phyloP scores from a whole-genome alignment of 35 echinoderm and acorn worm genomes.

The Patiria miniata region DNA sequence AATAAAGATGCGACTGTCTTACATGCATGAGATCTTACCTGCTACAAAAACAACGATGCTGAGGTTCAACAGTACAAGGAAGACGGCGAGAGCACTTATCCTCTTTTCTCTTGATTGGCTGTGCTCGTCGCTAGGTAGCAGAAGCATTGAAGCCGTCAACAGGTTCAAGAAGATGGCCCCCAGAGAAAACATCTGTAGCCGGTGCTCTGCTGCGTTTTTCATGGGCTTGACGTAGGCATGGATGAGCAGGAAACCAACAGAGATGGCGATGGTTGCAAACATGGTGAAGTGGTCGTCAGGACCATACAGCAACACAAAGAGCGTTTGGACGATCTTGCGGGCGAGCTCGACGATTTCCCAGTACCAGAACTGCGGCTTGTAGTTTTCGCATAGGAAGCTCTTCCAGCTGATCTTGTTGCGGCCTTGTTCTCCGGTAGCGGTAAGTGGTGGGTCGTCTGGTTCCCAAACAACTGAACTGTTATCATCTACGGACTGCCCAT shows the following conservation, averaged over 20 bases:
- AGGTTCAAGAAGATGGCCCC: conserved; percentile 23
- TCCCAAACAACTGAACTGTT: too few species aligned
- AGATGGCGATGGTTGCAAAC: conserved; percentile 17
- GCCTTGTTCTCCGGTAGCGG: background rate
- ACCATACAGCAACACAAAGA: conserved; percentile 32
- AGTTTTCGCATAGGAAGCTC: conserved; percentile 53
- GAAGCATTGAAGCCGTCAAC: background rate
- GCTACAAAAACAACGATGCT: conserved; percentile 2
- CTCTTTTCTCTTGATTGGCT: background rate
- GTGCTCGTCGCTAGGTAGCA: background rate
- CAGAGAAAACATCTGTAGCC: conserved; percentile 44
- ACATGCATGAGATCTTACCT: background rate
- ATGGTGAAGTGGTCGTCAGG: conserved; percentile 28
- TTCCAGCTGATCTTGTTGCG: background rate
- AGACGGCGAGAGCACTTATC: background rate
- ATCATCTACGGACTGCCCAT: background rate
- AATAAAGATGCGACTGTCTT: too few species aligned
- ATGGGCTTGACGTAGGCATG: conserved; percentile 47
- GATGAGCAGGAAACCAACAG: conserved; percentile 38
- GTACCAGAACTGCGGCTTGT: conserved; percentile 56
- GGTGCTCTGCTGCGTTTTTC: conserved; percentile 29
- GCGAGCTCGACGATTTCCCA: conserved; percentile 60
- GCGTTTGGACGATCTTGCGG: conserved; percentile 47
- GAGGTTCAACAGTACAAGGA: conserved; percentile 15
- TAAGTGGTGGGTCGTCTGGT: background rate